Percentiles rank a stretch among this genome's conserved stretches.
Evolutionary conservation across 64 coral and sea anemone genomes (phyloP).

Genomic region (Platygyra sinensis): DNA sequence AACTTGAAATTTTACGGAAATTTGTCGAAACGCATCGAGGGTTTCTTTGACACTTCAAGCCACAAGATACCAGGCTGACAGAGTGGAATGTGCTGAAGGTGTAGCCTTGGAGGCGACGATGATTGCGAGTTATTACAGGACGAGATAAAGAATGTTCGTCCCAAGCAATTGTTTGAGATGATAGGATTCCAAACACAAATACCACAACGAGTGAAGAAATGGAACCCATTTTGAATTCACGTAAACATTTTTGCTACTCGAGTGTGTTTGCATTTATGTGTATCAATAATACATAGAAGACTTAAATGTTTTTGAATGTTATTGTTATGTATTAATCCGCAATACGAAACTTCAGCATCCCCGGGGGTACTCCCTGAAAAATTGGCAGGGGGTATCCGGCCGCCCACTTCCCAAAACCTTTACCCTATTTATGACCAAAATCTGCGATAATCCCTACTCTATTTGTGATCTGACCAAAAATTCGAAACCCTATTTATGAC

Average conservation of each 20-base stretch:
- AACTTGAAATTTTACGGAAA: not conserved
- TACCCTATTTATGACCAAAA: too few relatives aligned
- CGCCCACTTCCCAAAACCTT: too few relatives aligned
- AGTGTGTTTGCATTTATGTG: not conserved
- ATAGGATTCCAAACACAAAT: not conserved
- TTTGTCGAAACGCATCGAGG: slow-evolving; percentile 14
- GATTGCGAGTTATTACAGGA: slow-evolving; percentile 7
- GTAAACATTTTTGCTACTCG: not conserved
- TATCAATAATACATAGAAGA: not conserved
- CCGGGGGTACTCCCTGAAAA: too few relatives aligned
- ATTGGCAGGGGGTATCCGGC: too few relatives aligned
- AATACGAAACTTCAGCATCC: too few relatives aligned
- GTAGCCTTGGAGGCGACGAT: not conserved
- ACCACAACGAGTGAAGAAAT: not conserved
- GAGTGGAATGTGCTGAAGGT: not conserved
- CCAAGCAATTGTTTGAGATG: not conserved
- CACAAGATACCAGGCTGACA: not conserved
- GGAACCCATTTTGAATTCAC: not conserved
- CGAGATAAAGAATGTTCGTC: not conserved
- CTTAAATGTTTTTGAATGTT: too few relatives aligned
- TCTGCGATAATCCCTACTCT: too few relatives aligned
- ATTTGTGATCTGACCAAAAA: too few relatives aligned
- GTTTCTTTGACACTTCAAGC: slow-evolving; percentile 19
- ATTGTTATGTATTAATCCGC: too few relatives aligned
- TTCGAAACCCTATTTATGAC: too few relatives aligned